A percentile compares a stretch with the other conserved stretches of the same genome.
Evolutionary conservation across 2,888 invertebrate genomes (phyloP).

Genomic region (Xylota sylvarum): DNA sequence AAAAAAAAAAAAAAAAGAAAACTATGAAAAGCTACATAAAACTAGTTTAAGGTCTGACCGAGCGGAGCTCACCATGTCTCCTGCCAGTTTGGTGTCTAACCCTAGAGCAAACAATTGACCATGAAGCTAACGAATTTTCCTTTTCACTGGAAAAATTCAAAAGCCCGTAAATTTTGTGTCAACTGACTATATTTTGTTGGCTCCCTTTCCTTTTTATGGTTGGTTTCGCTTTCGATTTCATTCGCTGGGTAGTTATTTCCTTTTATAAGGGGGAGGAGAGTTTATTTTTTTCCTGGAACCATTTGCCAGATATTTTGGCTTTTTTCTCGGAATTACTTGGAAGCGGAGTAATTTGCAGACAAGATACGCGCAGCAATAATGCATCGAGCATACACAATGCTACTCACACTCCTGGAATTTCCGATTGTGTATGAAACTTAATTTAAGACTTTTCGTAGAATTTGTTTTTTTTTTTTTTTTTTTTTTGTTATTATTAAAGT

Average conservation of each 20-base stretch:
- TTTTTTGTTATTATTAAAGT: background rate
- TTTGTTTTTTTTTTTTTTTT: conserved; percentile 6
- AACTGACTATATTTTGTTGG: conserved; percentile 37
- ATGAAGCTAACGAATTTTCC: conserved; percentile 68
- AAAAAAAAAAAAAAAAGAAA: conserved; percentile 3
- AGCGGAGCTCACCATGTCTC: conserved; percentile 21
- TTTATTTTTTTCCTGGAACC: conserved; percentile 32
- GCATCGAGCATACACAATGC: background rate
- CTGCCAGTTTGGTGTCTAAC: conserved; percentile 31
- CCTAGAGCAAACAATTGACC: conserved; percentile 65
- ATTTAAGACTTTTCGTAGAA: conserved; percentile 35
- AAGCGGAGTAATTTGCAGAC: conserved; percentile 27
- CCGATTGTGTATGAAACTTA: conserved; percentile 43
- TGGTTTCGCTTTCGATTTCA: conserved; percentile 67
- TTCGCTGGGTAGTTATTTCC: conserved; percentile 8
- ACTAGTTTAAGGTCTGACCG: conserved; percentile 50
- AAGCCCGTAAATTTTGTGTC: conserved; percentile 64
- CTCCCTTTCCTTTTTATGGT: conserved; percentile 48
- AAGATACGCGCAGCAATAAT: conserved; percentile 10
- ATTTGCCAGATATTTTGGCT: conserved; percentile 31
- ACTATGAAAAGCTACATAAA: conserved; percentile 41
- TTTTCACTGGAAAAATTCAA: conserved; percentile 62
- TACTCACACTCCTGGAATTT: conserved; percentile 39
- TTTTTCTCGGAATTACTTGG: conserved; percentile 38
- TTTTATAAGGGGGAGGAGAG: background rate